Conservation (phyloP, 2,888 invertebrate species). For the Philonicus albiceps region DNA sequence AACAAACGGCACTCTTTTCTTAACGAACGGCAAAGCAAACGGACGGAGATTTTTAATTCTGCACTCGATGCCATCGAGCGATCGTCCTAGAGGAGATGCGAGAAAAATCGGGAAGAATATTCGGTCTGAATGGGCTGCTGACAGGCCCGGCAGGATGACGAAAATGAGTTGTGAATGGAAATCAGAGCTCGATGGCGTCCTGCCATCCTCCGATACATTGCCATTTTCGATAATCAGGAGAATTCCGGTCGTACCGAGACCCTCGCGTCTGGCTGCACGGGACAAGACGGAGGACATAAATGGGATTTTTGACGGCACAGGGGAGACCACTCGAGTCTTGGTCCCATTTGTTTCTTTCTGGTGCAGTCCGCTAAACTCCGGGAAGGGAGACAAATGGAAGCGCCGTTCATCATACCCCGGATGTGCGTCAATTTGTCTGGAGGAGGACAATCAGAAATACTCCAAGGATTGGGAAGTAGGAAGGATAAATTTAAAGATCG, state of each 20-base stretch:
- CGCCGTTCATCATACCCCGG: slow-evolving; percentile 45
- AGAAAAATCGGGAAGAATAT: background rate
- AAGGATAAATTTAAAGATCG: background rate
- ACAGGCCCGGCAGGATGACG: slow-evolving; percentile 6
- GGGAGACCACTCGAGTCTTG: background rate
- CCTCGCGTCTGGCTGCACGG: background rate
- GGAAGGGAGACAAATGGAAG: slow-evolving; percentile 40
- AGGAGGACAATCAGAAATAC: background rate
- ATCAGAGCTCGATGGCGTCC: slow-evolving; percentile 21
- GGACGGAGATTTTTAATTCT: slow-evolving; percentile 25
- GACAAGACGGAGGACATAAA: background rate
- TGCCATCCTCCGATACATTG: background rate
- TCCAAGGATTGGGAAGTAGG: background rate
- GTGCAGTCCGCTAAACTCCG: background rate
- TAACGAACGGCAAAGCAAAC: background rate
- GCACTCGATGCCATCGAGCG: background rate
- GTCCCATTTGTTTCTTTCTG: slow-evolving; percentile 20
- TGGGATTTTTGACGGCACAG: background rate
- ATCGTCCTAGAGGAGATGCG: background rate
- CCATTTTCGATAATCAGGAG: slow-evolving; percentile 35
- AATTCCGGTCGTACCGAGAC: background rate
- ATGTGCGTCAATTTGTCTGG: slow-evolving; percentile 48
- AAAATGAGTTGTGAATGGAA: slow-evolving; percentile 41
- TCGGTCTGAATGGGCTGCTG: background rate
- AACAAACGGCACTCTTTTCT: background rate